Percentiles rank a stretch among this genome's conserved stretches.
These are phyloP conservation scores for Dasyprocta punctata DNA, from an alignment of 2,113 vertebrate species.

Conservation along the genomic window DNA sequence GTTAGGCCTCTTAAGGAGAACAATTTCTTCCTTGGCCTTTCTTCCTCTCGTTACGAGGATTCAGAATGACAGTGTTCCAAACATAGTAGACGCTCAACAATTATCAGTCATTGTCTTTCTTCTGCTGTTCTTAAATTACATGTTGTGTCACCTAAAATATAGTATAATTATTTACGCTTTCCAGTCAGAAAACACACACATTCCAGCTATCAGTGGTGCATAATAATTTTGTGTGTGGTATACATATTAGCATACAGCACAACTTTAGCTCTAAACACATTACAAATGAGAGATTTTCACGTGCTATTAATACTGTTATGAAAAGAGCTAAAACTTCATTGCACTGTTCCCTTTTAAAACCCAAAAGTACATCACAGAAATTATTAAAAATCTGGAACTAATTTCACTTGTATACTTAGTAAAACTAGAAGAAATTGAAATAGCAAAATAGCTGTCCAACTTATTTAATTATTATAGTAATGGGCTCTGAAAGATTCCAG, in stretches of 20 bases:
- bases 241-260: not conserved
- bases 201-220: not conserved
- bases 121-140: conserved; percentile 10
- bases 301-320: not conserved
- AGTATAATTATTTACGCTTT: not conserved
- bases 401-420: conserved; percentile 13
- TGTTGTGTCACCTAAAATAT: not conserved
- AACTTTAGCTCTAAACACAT: not conserved
- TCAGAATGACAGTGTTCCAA: not conserved
- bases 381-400: not conserved
- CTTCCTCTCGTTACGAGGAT: not conserved
- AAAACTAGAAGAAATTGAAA: conserved; percentile 26
- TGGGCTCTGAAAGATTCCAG: not conserved
- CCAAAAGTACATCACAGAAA: not conserved
- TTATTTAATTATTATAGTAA: not conserved
- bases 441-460: not conserved
- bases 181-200: not conserved
- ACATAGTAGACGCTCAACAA: not conserved
- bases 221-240: conserved; percentile 28
- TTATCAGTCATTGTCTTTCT: not conserved
- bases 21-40: not conserved
- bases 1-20: not conserved
- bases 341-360: not conserved
- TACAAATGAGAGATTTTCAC: not conserved
- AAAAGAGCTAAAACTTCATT: not conserved